Evolutionary conservation across 2,888 invertebrate genomes (phyloP).

Genomic region (Dilophus febrilis): DNA sequence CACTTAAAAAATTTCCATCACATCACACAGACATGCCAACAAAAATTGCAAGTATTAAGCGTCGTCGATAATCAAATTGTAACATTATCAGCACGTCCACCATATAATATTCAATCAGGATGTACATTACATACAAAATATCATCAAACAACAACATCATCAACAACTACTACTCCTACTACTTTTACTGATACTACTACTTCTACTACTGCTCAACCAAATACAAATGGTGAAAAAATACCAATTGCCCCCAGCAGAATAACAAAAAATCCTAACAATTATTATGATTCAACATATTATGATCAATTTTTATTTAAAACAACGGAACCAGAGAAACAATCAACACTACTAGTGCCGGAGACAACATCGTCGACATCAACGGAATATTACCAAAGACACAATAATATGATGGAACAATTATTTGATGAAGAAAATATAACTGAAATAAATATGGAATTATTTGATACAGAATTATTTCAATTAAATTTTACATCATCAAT

Average conservation of each 20-base stretch:
- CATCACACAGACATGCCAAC: slow-evolving; percentile 60
- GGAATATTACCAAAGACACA: neutral
- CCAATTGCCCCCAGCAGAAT: too few relatives aligned
- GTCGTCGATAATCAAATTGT: slow-evolving; percentile 63
- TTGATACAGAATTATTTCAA: neutral
- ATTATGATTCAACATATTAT: slow-evolving; percentile 26
- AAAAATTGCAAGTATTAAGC: slow-evolving; percentile 52
- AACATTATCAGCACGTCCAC: slow-evolving; percentile 45
- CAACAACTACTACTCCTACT: neutral
- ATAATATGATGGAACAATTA: neutral
- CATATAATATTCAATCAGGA: slow-evolving; percentile 41
- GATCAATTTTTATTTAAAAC: slow-evolving; percentile 33
- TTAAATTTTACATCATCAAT: neutral
- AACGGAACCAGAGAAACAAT: slow-evolving; percentile 6
- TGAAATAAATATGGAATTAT: neutral
- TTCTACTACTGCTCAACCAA: too few relatives aligned
- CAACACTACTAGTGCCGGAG: neutral
- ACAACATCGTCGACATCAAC: slow-evolving; percentile 24
- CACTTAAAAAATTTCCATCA: too few relatives aligned
- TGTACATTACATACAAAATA: slow-evolving; percentile 30
- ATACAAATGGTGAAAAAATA: too few relatives aligned
- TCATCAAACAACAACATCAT: neutral
- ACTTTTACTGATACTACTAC: neutral
- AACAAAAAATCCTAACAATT: too few relatives aligned
- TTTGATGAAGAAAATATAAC: neutral